Evolutionary conservation across 2,888 invertebrate species (phyloP).

Genomic region (Agrotis segetum): DNA sequence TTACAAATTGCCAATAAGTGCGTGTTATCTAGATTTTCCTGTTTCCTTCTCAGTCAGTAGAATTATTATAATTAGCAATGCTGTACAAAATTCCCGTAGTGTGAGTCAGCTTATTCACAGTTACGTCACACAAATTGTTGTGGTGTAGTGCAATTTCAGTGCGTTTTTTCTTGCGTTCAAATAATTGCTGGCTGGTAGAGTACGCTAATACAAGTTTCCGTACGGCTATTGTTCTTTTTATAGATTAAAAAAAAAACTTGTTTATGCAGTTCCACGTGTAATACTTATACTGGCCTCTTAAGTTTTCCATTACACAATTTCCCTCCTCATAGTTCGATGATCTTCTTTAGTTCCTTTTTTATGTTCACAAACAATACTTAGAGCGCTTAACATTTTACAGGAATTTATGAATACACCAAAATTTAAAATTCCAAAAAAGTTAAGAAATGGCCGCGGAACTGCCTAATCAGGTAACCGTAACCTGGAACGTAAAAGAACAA

Average conservation of each 20-base stretch:
- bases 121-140: conserved; percentile 24
- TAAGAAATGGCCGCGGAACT: too few species aligned
- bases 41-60: conserved; percentile 28
- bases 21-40: conserved; percentile 39
- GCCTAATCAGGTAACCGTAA: too few species aligned
- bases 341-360: too few species aligned
- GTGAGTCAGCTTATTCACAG: conserved; percentile 42
- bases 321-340: too few species aligned
- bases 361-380: too few species aligned
- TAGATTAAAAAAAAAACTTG: background rate
- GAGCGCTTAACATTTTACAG: too few species aligned
- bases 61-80: conserved; percentile 19
- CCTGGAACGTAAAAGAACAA: too few species aligned
- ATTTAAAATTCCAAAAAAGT: too few species aligned
- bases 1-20: conserved; percentile 10
- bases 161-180: conserved; percentile 6
- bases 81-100: conserved; percentile 37
- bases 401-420: too few species aligned
- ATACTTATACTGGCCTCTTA: too few species aligned
- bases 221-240: conserved; percentile 1
- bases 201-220: conserved; percentile 13
- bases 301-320: too few species aligned
- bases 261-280: background rate
- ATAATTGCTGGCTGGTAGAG: conserved; percentile 18
- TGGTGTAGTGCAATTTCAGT: conserved; percentile 15